A percentile compares a stretch with the other conserved stretches of the same genome.
phyloP scores from a whole-genome alignment of 2,888 invertebrate genomes.

The Drosophila diplacantha region DNA sequence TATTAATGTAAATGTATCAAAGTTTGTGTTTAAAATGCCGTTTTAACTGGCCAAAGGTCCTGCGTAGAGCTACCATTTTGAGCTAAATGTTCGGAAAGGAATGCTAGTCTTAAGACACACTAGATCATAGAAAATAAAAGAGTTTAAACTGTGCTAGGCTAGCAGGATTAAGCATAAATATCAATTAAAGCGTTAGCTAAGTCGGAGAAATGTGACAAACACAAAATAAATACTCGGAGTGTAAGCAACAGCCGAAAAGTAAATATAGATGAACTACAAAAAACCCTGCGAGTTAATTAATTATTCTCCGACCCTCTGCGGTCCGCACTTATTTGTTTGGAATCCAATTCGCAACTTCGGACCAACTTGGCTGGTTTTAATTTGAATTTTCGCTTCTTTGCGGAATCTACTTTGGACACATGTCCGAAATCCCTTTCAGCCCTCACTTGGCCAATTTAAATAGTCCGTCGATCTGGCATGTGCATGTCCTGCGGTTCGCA shows the following conservation, averaged over 20 bases:
- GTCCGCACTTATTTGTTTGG: constrained; percentile 18
- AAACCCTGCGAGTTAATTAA: constrained; percentile 38
- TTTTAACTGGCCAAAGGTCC: constrained; percentile 50
- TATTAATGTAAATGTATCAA: constrained; percentile 22
- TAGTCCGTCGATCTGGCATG: constrained; percentile 38
- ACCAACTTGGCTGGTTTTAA: constrained; percentile 22
- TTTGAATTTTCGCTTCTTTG: constrained; percentile 25
- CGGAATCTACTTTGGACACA: constrained; percentile 21
- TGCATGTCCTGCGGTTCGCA: constrained; percentile 50
- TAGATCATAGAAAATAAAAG: constrained; percentile 36
- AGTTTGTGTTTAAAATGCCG: constrained; percentile 37
- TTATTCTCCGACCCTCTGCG: constrained; percentile 25
- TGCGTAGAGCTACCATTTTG: constrained; percentile 49
- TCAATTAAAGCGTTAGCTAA: constrained; percentile 40
- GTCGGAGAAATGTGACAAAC: constrained; percentile 47
- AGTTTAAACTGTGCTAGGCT: constrained; percentile 63
- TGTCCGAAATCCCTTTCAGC: constrained; percentile 29
- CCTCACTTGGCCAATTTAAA: constrained; percentile 54
- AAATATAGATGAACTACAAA: constrained; percentile 50
- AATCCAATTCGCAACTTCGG: constrained; percentile 24
- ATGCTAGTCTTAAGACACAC: constrained; percentile 45
- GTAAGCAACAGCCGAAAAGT: constrained; percentile 47
- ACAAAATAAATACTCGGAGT: constrained; percentile 32
- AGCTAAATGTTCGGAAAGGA: constrained; percentile 51
- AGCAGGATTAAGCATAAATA: constrained; percentile 50